Percentiles rank a stretch among this genome's conserved stretches.
Conservation (phyloP, 2,797 vertebrate genomes). For the Echeneis naucrates region DNA sequence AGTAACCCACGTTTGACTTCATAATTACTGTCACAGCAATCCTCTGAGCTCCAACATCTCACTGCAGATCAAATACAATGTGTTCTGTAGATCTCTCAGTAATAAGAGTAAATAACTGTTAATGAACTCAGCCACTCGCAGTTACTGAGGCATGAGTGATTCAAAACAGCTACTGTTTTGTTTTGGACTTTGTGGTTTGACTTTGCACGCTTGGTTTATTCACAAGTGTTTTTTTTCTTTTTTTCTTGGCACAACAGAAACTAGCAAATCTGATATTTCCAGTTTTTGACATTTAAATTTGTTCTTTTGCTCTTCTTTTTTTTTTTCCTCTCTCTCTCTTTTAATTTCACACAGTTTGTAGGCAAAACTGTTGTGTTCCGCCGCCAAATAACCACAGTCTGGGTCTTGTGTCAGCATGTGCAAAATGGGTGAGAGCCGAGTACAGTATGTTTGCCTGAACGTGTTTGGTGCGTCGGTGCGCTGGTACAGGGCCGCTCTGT, state of each 20-base stretch:
- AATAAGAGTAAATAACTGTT: constrained; percentile 59
- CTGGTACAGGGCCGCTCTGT: constrained; percentile 82
- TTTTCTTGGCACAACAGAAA: constrained; percentile 18
- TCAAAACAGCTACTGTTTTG: constrained; percentile 63
- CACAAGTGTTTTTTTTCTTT: constrained; percentile 35
- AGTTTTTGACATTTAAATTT: constrained; percentile 33
- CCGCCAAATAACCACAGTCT: constrained; percentile 55
- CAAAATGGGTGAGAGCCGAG: constrained; percentile 54
- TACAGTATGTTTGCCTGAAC: constrained; percentile 70
- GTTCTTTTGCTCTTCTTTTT: constrained; percentile 20
- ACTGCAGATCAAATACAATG: constrained; percentile 5
- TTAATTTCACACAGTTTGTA: constrained; percentile 17
- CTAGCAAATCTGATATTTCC: constrained; percentile 40
- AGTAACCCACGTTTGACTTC: constrained; percentile 18
- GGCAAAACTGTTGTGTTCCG: constrained; percentile 44
- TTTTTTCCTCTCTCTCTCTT: no score
- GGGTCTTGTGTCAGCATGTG: constrained; percentile 68
- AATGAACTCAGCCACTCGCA: constrained; percentile 57
- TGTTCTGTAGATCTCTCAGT: constrained; percentile 21
- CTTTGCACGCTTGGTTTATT: constrained; percentile 61
- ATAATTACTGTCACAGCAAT: not conserved
- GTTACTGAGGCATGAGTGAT: constrained; percentile 55
- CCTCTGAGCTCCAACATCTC: constrained; percentile 1
- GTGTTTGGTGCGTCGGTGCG: constrained; percentile 72
- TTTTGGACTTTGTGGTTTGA: constrained; percentile 64